A percentile compares a stretch with the other conserved stretches of the same genome.
phyloP scores from a whole-genome alignment of 1,140 invertebrate genomes.

The Calliphora vicina region DNA sequence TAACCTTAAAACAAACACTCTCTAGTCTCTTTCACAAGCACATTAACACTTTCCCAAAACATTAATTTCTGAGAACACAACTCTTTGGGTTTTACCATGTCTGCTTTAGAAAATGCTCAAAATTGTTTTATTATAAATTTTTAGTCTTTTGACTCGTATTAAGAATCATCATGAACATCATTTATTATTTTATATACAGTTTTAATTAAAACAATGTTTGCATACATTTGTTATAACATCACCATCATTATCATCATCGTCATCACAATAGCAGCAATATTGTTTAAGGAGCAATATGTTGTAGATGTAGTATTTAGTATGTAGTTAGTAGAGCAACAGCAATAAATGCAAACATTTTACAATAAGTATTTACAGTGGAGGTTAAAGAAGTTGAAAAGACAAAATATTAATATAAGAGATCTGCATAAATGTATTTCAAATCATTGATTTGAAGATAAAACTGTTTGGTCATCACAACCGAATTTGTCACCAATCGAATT shows the following conservation, averaged over 20 bases:
- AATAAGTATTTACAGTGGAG: background rate
- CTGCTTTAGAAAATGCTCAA: background rate
- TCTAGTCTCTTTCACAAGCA: background rate
- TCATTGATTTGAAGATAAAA: too few relatives aligned
- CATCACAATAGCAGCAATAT: background rate
- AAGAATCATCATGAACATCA: background rate
- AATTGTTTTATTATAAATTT: background rate
- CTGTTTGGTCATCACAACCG: too few relatives aligned
- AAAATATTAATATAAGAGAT: too few relatives aligned
- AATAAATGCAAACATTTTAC: background rate
- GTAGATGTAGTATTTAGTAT: too few relatives aligned
- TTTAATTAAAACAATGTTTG: slow-evolving; percentile 6
- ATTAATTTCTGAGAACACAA: background rate
- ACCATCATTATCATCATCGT: background rate
- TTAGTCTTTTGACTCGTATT: background rate
- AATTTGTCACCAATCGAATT: too few relatives aligned
- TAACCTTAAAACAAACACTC: too few relatives aligned
- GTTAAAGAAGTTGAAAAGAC: background rate
- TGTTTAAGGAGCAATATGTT: too few relatives aligned
- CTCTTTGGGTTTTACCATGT: background rate
- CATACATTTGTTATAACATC: slow-evolving; percentile 6
- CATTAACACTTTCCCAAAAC: background rate
- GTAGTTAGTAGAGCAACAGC: background rate
- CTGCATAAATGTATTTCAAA: too few relatives aligned
- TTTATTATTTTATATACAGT: background rate